Conservation (phyloP, 2,113 vertebrate species). For the Chaetops frenatus region DNA sequence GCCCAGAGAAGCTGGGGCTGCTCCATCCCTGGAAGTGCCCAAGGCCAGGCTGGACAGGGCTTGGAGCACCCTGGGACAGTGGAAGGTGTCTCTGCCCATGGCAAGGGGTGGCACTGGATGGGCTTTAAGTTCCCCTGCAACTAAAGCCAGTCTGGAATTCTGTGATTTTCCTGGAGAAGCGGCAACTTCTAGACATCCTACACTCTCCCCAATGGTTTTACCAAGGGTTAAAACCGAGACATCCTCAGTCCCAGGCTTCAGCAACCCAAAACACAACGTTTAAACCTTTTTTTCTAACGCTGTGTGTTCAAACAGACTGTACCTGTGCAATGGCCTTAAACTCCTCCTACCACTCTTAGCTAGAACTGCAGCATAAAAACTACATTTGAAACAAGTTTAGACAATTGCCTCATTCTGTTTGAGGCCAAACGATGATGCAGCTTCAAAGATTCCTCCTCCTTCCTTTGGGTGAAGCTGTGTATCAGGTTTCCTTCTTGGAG, state of each 20-base stretch:
- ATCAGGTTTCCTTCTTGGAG: constrained; percentile 5
- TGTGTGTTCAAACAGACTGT: neutral
- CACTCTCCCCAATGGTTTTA: fast-evolving
- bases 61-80: fast-evolving
- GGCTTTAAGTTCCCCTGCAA: neutral
- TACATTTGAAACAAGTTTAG: neutral
- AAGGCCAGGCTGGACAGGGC: fast-evolving
- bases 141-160: neutral
- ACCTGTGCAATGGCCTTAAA: neutral
- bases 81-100: neutral
- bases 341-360: neutral
- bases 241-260: neutral
- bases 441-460: constrained; percentile 28
- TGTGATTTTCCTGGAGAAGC: neutral
- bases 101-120: neutral
- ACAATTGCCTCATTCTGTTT: neutral
- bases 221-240: neutral
- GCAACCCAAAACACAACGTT: neutral
- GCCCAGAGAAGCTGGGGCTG: neutral
- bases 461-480: neutral
- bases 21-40: neutral
- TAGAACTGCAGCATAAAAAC: neutral
- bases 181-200: neutral
- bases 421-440: constrained; percentile 12
- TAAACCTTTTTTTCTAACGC: neutral